These are phyloP conservation scores for Nibea coibor DNA, from an alignment of 2,113 vertebrate species.

Conservation along the genomic window DNA sequence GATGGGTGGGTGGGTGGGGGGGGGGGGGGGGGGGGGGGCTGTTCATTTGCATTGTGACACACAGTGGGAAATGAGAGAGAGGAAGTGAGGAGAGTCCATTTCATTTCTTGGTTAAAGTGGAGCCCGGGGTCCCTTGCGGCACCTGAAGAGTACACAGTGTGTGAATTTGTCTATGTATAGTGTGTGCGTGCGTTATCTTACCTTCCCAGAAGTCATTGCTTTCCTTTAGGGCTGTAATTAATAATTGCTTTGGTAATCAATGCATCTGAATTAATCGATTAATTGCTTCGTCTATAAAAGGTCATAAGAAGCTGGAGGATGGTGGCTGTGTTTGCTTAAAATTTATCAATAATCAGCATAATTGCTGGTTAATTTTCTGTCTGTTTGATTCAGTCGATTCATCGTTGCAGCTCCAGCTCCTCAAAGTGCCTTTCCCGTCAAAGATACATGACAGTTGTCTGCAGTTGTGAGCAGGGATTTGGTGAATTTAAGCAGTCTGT, in stretches of 20 bases:
- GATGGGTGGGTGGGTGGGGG: conserved; percentile 32
- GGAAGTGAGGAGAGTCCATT: conserved; percentile 43
- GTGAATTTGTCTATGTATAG: not conserved
- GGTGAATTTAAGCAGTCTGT: not conserved
- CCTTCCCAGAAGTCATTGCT: not conserved
- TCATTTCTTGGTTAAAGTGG: conserved; percentile 36
- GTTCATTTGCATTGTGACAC: conserved; percentile 72
- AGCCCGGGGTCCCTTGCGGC: conserved; percentile 37
- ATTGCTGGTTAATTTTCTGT: not conserved
- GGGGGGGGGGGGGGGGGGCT: conserved; percentile 7
- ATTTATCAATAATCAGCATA: not conserved
- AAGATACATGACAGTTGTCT: not conserved
- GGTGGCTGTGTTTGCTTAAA: not conserved
- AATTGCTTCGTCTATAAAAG: not conserved
- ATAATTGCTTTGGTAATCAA: not conserved
- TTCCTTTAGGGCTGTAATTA: not conserved
- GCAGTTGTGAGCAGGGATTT: not conserved
- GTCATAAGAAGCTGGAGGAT: not conserved
- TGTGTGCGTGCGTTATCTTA: not conserved
- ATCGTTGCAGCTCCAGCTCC: not conserved
- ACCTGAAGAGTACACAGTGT: conserved; percentile 26
- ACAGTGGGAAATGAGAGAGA: conserved; percentile 34
- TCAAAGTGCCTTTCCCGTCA: not conserved
- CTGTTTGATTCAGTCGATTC: not conserved
- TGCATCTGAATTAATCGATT: not conserved